Evolutionary conservation across 2,888 invertebrate genomes (phyloP).

Genomic region (Drosophila limbata): DNA sequence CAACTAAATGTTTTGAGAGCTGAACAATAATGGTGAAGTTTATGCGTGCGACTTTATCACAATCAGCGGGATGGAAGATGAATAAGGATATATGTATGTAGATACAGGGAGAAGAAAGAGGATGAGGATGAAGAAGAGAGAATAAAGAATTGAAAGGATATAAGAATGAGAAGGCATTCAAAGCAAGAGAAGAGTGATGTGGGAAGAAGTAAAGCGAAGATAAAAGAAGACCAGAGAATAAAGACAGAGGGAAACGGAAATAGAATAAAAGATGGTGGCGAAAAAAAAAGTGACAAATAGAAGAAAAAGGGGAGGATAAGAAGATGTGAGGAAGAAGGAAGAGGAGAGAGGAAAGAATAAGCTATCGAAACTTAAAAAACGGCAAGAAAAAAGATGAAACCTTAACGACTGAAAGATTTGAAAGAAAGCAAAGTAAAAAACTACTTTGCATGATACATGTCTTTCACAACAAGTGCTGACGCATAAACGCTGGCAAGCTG

Average conservation of each 20-base stretch:
- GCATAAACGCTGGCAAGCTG: constrained; percentile 33
- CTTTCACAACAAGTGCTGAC: background rate
- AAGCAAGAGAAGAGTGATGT: too few relatives aligned
- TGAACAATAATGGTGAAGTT: constrained; percentile 16
- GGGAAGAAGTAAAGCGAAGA: too few relatives aligned
- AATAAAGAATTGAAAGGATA: background rate
- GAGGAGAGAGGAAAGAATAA: background rate
- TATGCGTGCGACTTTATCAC: constrained; percentile 19
- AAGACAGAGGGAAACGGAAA: background rate
- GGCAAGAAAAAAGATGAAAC: background rate
- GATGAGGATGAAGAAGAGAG: too few relatives aligned
- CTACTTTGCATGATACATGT: background rate
- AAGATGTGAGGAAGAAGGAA: background rate
- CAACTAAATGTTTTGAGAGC: constrained; percentile 5
- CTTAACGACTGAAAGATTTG: background rate
- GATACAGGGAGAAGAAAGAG: too few relatives aligned
- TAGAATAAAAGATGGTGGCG: background rate
- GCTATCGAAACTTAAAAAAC: background rate
- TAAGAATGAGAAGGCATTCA: too few relatives aligned
- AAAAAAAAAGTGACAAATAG: too few relatives aligned
- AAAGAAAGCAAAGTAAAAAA: background rate
- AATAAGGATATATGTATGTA: background rate
- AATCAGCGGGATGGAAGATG: background rate
- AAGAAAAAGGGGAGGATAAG: background rate
- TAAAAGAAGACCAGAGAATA: background rate